phyloP scores from a whole-genome alignment of 2,888 invertebrate species.

The Epiperipatus broadwayi region DNA sequence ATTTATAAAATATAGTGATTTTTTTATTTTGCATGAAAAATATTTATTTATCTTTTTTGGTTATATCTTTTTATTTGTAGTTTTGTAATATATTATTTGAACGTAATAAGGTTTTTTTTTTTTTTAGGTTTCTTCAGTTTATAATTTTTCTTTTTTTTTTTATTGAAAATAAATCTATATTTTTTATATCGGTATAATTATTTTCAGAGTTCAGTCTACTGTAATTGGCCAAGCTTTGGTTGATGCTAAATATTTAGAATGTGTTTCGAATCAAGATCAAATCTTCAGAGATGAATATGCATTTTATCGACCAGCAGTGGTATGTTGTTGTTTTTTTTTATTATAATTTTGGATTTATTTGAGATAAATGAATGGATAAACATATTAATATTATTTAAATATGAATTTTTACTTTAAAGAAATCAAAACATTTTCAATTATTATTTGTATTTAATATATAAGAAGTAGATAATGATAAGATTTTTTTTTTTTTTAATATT shows the following conservation, averaged over 20 bases:
- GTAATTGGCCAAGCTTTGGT: slow-evolving; percentile 57
- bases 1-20: slow-evolving; percentile 10
- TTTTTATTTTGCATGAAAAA: slow-evolving; percentile 13
- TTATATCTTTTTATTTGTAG: slow-evolving; percentile 30
- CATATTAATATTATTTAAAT: no score
- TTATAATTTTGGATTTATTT: background rate
- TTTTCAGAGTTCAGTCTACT: slow-evolving; percentile 46
- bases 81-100: slow-evolving; percentile 37
- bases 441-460: slow-evolving; percentile 13
- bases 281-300: slow-evolving; percentile 42
- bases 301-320: slow-evolving; percentile 35
- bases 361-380: background rate
- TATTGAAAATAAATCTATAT: slow-evolving; percentile 10
- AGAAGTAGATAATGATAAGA: background rate
- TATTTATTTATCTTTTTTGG: slow-evolving; percentile 5
- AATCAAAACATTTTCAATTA: slow-evolving; percentile 12
- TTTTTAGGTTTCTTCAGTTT: no score
- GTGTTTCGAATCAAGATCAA: slow-evolving; percentile 36
- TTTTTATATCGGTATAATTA: slow-evolving; percentile 1
- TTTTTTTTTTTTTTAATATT: background rate
- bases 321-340: slow-evolving; percentile 15
- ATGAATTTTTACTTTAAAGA: background rate
- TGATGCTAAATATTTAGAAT: slow-evolving; percentile 52
- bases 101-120: background rate
- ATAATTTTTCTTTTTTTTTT: slow-evolving; percentile 11